Evolutionary conservation across 2,888 invertebrate species (phyloP), one percentile per base, ranked within the genome.

Genomic region (Emmelina monodactyla): DNA sequence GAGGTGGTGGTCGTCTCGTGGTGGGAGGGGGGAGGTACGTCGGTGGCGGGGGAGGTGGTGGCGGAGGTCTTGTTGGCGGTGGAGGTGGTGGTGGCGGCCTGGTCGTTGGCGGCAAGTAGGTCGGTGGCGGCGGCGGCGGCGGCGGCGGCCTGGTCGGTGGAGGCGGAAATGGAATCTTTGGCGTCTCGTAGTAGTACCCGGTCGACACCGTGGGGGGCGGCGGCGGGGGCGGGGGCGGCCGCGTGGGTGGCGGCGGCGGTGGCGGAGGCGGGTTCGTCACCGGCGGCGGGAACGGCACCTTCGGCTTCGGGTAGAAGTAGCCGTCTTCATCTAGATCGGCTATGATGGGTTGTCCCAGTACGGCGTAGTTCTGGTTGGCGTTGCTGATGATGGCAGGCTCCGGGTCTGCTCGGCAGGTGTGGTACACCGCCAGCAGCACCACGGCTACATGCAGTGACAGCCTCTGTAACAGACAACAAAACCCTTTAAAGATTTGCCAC

Each of bases 251-350:
- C 13, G 31, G 34, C 2, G 46, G 39, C 9, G 44, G 38, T 2
- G 44, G 42, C 3, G 39, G 36, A n/a, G 42, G 40, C 2, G 47
- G 38, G 3, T 48, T 49, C 4, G 54, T 53, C 3, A 58, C 57
- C 2, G 66, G 71, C 3, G 69, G 68, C 6, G 76, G 75, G 51
- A 76, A 76, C 0, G 72, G 78, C 9, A 68, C 55, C 45, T 62
- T 65, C 14, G 73, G 73, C 39, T 75, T 70, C 10, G 75, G 73
- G 51, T 78, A 80, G 54, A 75, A 76, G 50, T 80, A 80, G 2
- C 79, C 79, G 50, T 79, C 79, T 42, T 79, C 78, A 36, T 79
- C 51, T 1, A 76, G 50, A 28, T 60, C 57, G 0, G 72, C 67
- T 14, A 58, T 57, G 45, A 78, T 75, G 1, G 71, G 71, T 0